Evolutionary conservation across 2,888 invertebrate genomes (phyloP).

Genomic region (Heliconius ethilla): DNA sequence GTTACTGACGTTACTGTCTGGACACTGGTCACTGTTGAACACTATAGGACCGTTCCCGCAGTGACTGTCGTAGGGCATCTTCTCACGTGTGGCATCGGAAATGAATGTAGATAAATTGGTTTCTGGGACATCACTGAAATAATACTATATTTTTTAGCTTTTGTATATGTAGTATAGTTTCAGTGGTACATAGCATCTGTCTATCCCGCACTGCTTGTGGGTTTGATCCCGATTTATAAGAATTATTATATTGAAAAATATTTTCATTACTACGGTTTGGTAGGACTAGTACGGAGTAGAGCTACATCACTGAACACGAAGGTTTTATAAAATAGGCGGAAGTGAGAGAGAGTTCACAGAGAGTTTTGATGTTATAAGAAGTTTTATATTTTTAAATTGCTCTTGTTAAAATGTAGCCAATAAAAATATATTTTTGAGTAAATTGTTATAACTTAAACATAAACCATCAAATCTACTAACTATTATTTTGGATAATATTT

Average conservation of each 20-base stretch:
- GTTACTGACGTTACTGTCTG: slow-evolving; percentile 33
- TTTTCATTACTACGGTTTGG: not conserved
- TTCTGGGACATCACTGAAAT: slow-evolving; percentile 60
- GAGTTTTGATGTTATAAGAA: not conserved
- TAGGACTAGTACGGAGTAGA: not conserved
- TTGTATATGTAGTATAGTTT: not conserved
- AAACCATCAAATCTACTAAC: not conserved
- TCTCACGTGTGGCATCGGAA: slow-evolving; percentile 48
- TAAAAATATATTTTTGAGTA: too few species aligned
- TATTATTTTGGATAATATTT: not conserved
- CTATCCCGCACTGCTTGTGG: too few species aligned
- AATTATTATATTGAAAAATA: not conserved
- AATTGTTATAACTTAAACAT: not conserved
- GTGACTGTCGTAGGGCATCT: slow-evolving; percentile 68
- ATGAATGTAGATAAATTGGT: slow-evolving; percentile 58
- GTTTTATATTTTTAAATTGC: not conserved
- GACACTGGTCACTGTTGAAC: slow-evolving; percentile 53
- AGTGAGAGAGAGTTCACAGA: too few species aligned
- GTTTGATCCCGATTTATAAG: not conserved
- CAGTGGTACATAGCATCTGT: not conserved
- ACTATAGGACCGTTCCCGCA: slow-evolving; percentile 65
- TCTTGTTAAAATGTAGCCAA: not conserved
- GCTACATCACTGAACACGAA: not conserved
- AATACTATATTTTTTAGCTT: not conserved
- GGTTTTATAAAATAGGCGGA: not conserved